Base-by-base conservation (phyloP, 1,140 invertebrate species). In the Frieseomelitta varia region DNA sequence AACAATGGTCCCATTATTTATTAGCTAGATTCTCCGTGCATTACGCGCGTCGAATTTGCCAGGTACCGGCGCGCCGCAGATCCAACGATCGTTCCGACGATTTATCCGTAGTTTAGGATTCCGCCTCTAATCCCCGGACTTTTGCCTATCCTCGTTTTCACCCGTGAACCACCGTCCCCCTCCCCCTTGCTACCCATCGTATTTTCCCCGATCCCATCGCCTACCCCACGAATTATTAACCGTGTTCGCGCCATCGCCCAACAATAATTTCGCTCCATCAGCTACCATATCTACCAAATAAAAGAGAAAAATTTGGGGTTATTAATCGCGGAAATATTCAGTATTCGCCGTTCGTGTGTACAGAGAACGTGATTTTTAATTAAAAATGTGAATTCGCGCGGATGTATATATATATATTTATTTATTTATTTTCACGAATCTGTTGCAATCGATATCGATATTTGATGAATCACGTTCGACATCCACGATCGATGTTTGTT, bases 1-100 rank as follows among this genome's bases (percentile, higher is more conserved):
- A 91, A 91, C 91, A 91, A 91, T 90, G 88, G 86, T 82, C 55
- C 88, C 87, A 91, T 91, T 91, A 91, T 91, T 91, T 91, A 91
- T 91, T 91, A 89, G 85, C 79, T 75, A 72, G 87, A 90, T 89
- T 89, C 87, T 88, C 75, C 72, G 65, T 82, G 88, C 90, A 90
- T 91, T 90, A 90, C 88, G 81, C 84, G 86, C 83, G 73, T 89
- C 84, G 87, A 91, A 86, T 91, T 88, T 86, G 47, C 39, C 58
- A 24, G 77, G 63, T 61, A n/a, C 21, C 21, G 75, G 39, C 39
- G 39, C 39, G 39, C 39, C 19, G 53, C 12, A 2, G 47, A 19
- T 55, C 14, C 19, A 19, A 30, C 74, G n/a, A 71, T 76, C 65
- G 53, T 68, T 68, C 10, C 67, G 24, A 30, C 82, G 77, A 84